Percentiles rank a stretch among this genome's conserved stretches.
Conservation (phyloP, 2,797 vertebrate genomes). For the Epinephelus awoara region DNA sequence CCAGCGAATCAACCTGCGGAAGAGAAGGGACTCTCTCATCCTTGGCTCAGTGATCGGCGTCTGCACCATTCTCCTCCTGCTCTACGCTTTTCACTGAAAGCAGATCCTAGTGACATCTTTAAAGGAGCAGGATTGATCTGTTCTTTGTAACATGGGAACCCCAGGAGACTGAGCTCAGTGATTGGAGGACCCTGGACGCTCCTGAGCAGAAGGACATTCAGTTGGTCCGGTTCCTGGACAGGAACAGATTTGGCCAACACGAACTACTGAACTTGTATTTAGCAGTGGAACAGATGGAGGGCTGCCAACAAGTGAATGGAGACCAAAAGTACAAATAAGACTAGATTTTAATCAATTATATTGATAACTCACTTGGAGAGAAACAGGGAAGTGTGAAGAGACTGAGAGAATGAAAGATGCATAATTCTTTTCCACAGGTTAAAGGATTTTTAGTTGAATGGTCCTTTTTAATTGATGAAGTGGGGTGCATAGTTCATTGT, state of each 20-base stretch:
- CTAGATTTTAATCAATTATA: constrained; percentile 73
- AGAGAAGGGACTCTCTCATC: constrained; percentile 96
- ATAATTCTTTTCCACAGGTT: constrained; percentile 63
- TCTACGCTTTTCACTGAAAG: constrained; percentile 97
- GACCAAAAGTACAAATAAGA: constrained; percentile 79
- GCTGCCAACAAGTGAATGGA: constrained; percentile 58
- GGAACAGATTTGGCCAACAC: constrained; percentile 65
- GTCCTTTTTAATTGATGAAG: constrained; percentile 75
- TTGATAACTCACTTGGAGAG: constrained; percentile 55
- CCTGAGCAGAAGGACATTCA: constrained; percentile 70
- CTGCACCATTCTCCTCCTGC: constrained; percentile 95
- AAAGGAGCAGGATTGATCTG: constrained; percentile 52
- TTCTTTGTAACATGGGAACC: constrained; percentile 51
- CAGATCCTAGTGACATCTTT: constrained; percentile 65
- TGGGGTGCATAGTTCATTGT: constrained; percentile 60
- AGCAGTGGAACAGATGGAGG: constrained; percentile 67
- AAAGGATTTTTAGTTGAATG: constrained; percentile 78
- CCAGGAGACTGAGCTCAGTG: constrained; percentile 57
- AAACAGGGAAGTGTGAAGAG: constrained; percentile 43
- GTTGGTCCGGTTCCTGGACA: constrained; percentile 75
- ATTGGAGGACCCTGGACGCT: constrained; percentile 61
- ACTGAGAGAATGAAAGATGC: constrained; percentile 41
- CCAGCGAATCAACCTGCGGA: constrained; percentile 96
- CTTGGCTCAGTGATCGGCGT: constrained; percentile 92
- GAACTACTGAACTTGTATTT: constrained; percentile 78